Evolutionary conservation across 2,113 vertebrate genomes (phyloP).

Genomic region (Brachypteracias leptosomus): DNA sequence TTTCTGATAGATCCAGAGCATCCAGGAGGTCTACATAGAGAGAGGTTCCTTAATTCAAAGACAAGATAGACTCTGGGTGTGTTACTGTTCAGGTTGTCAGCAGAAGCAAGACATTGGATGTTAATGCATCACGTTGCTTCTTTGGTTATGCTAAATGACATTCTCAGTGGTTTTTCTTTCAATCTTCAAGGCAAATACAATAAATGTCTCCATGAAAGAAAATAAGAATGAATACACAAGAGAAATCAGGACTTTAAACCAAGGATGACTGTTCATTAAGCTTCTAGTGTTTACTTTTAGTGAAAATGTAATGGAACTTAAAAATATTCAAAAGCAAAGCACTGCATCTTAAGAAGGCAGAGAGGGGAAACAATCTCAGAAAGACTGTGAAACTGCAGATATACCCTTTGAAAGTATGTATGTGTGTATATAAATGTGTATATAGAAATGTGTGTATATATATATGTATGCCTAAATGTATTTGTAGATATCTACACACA

Average conservation of each 20-base stretch:
- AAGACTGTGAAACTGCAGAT: neutral
- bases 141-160: neutral
- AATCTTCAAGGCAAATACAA: constrained; percentile 27
- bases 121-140: neutral
- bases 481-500: neutral
- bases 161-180: constrained; percentile 8
- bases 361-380: neutral
- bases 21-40: neutral
- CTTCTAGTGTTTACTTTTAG: constrained; percentile 16
- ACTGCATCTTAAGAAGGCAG: neutral
- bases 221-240: constrained; percentile 27
- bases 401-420: neutral
- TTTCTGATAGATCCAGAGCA: neutral
- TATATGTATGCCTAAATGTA: neutral
- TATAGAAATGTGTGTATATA: neutral
- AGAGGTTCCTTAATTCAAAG: neutral
- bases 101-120: neutral
- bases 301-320: constrained; percentile 2
- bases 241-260: constrained; percentile 26
- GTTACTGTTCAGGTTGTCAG: neutral
- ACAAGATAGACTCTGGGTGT: neutral
- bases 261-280: constrained; percentile 7
- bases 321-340: neutral
- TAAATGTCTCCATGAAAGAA: constrained; percentile 25
- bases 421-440: neutral